A percentile compares a stretch with the other conserved stretches of the same genome.
Evolutionary conservation across 2,113 vertebrate genomes (phyloP).

Genomic region (Salvelinus namaycush): DNA sequence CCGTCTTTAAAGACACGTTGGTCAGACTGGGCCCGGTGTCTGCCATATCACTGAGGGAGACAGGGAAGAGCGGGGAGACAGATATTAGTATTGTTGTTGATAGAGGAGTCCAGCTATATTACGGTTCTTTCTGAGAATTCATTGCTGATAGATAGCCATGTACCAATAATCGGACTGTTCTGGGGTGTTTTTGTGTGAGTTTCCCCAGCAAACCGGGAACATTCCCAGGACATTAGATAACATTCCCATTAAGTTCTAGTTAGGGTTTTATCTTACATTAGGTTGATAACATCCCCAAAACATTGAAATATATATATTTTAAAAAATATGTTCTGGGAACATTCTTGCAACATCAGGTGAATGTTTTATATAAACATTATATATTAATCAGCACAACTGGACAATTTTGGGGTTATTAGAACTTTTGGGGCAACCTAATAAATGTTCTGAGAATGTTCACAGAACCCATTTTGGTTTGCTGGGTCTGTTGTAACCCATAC

Average conservation of each 20-base stretch:
- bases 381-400: not conserved
- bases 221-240: too few relatives aligned
- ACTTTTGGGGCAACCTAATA: not conserved
- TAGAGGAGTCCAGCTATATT: too few relatives aligned
- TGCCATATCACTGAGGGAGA: slow-evolving; percentile 67
- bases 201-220: not conserved
- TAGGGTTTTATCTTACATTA: too few relatives aligned
- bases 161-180: too few relatives aligned
- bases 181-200: too few relatives aligned
- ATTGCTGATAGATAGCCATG: not conserved
- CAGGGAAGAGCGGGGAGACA: not conserved
- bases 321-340: too few relatives aligned
- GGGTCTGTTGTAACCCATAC: slow-evolving; percentile 51
- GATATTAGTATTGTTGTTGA: not conserved
- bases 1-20: slow-evolving; percentile 87
- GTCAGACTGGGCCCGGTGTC: slow-evolving; percentile 73
- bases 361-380: not conserved
- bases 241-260: too few relatives aligned
- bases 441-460: not conserved
- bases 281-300: too few relatives aligned
- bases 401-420: not conserved
- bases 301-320: too few relatives aligned
- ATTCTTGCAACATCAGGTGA: too few relatives aligned
- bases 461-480: not conserved
- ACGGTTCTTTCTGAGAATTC: too few relatives aligned